These are phyloP conservation scores for Antheraea yamamai DNA, from an alignment of 2,888 invertebrate genomes.

Conservation along the genomic window DNA sequence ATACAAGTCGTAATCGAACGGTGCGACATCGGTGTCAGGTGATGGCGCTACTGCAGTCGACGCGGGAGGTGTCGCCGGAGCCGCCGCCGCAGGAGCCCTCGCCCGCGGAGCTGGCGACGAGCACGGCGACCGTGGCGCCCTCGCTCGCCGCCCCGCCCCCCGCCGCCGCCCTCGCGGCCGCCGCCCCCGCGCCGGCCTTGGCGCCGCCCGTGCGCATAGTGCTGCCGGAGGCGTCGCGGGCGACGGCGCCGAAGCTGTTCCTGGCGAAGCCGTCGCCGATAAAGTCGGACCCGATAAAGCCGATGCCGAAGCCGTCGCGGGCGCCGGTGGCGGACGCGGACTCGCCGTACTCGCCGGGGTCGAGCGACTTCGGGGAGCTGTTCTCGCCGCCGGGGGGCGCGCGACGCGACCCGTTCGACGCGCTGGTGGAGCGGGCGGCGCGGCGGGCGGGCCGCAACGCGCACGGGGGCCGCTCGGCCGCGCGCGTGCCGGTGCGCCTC, in stretches of 20 bases:
- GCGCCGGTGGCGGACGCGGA: conserved; percentile 81
- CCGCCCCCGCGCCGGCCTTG: conserved; percentile 31
- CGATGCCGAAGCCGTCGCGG: conserved; percentile 68
- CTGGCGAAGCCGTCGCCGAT: conserved; percentile 77
- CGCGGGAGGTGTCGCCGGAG: conserved; percentile 70
- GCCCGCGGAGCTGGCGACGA: conserved; percentile 29
- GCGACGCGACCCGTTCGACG: conserved; percentile 77
- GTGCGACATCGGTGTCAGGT: conserved; percentile 37
- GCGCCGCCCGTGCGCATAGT: conserved; percentile 59
- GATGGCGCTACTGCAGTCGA: conserved; percentile 81
- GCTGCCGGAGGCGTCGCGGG: conserved; percentile 75
- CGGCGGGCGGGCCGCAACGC: conserved; percentile 68
- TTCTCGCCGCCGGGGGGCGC: conserved; percentile 86
- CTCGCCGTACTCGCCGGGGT: conserved; percentile 94
- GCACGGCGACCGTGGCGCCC: conserved; percentile 33
- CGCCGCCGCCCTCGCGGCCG: conserved; percentile 37
- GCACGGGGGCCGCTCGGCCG: conserved; percentile 16
- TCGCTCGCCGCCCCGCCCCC: conserved; percentile 35
- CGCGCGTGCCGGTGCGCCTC: conserved; percentile 51
- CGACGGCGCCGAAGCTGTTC: conserved; percentile 78
- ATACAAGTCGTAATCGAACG: too few species aligned
- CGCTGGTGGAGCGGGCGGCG: conserved; percentile 88
- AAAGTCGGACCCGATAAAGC: conserved; percentile 83
- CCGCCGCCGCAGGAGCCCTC: conserved; percentile 49
- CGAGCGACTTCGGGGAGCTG: conserved; percentile 93